These are phyloP conservation scores for Molorchus minor DNA, from an alignment of 2,888 invertebrate genomes.

Conservation along the genomic window DNA sequence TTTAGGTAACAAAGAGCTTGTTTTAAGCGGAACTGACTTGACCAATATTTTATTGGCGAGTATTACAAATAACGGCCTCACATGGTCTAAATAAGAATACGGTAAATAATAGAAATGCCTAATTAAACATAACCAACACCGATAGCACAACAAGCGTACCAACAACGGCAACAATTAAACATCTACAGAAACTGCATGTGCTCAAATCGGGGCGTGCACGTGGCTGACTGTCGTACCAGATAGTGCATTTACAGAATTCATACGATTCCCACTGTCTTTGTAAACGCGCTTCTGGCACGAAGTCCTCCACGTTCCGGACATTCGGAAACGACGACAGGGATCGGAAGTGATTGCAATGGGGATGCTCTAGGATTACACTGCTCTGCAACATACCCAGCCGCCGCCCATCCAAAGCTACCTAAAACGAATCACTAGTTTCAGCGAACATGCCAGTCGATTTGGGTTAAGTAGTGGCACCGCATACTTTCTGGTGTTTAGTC, in stretches of 20 bases:
- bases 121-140: background rate
- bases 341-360: slow-evolving; percentile 2
- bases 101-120: background rate
- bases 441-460: slow-evolving; percentile 13
- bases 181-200: slow-evolving; percentile 34
- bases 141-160: slow-evolving; percentile 1
- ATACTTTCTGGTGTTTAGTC: too few relatives aligned
- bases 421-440: slow-evolving; percentile 30
- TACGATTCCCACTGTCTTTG: slow-evolving; percentile 66
- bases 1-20: too few relatives aligned
- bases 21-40: too few relatives aligned
- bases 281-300: slow-evolving; percentile 99
- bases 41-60: too few relatives aligned
- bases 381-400: slow-evolving; percentile 23
- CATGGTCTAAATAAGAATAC: too few relatives aligned
- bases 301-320: slow-evolving; percentile 70
- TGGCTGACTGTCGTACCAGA: slow-evolving; percentile 98
- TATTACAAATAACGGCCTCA: too few relatives aligned
- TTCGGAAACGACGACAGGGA: slow-evolving; percentile 14
- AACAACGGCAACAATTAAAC: too few relatives aligned
- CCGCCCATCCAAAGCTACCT: slow-evolving; percentile 36
- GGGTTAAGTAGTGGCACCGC: too few relatives aligned
- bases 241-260: slow-evolving; percentile 96
- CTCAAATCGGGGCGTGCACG: slow-evolving; percentile 62
- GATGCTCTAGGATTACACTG: slow-evolving; percentile 4